phyloP scores from a whole-genome alignment of 2,113 vertebrate species.

The Neomonachus schauinslandi region DNA sequence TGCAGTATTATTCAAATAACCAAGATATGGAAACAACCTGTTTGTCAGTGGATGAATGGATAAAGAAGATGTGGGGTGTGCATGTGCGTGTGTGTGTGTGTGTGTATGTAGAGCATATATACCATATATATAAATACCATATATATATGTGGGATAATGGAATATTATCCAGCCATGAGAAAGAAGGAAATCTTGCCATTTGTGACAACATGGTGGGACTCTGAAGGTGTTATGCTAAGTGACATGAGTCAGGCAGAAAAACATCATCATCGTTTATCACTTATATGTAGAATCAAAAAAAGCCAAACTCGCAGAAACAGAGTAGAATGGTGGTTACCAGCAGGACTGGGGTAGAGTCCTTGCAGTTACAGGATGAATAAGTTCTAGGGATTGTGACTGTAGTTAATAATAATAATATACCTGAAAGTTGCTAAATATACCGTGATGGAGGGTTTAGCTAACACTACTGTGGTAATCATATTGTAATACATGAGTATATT shows the following conservation, averaged over 20 bases:
- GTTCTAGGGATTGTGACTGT: neutral
- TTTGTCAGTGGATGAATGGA: neutral
- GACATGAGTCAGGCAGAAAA: neutral
- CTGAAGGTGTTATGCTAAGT: neutral
- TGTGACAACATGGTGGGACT: neutral
- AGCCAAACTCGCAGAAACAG: neutral
- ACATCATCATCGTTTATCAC: neutral
- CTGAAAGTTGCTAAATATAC: neutral
- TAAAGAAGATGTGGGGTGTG: neutral
- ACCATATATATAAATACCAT: neutral
- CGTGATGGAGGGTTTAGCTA: neutral
- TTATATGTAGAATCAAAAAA: neutral
- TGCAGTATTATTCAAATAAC: neutral
- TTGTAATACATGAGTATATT: neutral
- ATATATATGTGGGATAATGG: neutral
- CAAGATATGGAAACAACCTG: neutral
- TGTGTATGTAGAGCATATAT: no score
- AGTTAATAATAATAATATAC: neutral
- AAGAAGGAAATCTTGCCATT: neutral
- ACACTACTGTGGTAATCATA: neutral
- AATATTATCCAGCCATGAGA: neutral
- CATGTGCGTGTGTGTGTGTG: neutral
- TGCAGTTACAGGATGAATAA: neutral
- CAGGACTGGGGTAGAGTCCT: neutral
- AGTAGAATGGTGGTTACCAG: neutral